Evolutionary conservation across 2,888 invertebrate species (phyloP).

Genomic region (Volucella inflata): DNA sequence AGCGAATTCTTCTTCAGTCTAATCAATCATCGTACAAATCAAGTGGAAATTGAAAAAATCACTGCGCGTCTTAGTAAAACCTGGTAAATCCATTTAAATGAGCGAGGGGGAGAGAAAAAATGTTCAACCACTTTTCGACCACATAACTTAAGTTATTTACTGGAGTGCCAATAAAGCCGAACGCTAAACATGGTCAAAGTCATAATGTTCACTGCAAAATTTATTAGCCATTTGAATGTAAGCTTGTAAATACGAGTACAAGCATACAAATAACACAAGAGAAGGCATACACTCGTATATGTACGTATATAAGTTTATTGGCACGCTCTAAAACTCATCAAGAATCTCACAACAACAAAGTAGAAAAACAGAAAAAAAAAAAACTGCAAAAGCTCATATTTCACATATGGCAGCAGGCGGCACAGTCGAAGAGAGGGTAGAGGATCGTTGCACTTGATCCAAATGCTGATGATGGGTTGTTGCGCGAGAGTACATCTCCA

Average conservation of each 20-base stretch:
- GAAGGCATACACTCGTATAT: too few relatives aligned
- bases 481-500: slow-evolving; percentile 39
- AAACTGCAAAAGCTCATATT: slow-evolving; percentile 63
- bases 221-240: slow-evolving; percentile 55
- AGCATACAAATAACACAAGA: not conserved
- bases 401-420: slow-evolving; percentile 10
- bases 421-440: slow-evolving; percentile 29
- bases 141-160: slow-evolving; percentile 52
- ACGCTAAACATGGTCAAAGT: slow-evolving; percentile 65
- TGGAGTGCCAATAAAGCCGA: slow-evolving; percentile 52
- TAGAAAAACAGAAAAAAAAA: slow-evolving; percentile 13
- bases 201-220: slow-evolving; percentile 52
- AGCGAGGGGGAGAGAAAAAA: slow-evolving; percentile 8
- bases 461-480: slow-evolving; percentile 60
- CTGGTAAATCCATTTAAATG: slow-evolving; percentile 18
- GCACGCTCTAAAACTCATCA: slow-evolving; percentile 72
- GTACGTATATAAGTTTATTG: not conserved
- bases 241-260: slow-evolving; percentile 40
- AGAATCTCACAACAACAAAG: slow-evolving; percentile 29
- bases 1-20: slow-evolving; percentile 20
- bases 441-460: slow-evolving; percentile 69
- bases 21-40: slow-evolving; percentile 20
- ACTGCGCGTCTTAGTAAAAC: slow-evolving; percentile 4
- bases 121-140: slow-evolving; percentile 35
- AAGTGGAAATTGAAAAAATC: not conserved